Conservation (phyloP, 1,140 invertebrate genomes). For the Drosophila varians region DNA sequence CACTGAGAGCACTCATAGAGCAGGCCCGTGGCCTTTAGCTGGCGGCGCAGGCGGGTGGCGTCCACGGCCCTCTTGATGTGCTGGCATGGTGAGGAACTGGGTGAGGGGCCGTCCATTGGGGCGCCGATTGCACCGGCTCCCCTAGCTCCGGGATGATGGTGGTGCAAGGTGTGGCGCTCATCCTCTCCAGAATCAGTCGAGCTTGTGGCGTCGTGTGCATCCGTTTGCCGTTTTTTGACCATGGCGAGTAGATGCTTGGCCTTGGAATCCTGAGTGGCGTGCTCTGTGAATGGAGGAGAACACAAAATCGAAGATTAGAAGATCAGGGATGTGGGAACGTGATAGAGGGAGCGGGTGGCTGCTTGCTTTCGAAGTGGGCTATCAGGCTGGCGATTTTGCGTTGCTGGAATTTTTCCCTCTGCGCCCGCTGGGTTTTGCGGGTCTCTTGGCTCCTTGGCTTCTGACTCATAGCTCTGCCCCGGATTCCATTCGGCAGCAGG, state of each 20-base stretch:
- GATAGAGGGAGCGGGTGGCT: not conserved
- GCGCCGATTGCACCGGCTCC: not conserved
- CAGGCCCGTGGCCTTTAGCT: constrained; percentile 85
- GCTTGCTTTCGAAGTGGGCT: constrained; percentile 35
- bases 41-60: constrained; percentile 86
- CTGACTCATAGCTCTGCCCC: not conserved
- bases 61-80: constrained; percentile 90
- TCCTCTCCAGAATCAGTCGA: constrained; percentile 88
- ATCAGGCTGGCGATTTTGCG: constrained; percentile 12
- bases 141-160: not conserved
- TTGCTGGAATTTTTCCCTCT: not conserved
- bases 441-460: not conserved
- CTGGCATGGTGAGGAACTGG: constrained; percentile 85
- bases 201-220: constrained; percentile 85
- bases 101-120: constrained; percentile 43
- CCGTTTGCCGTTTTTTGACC: constrained; percentile 87
- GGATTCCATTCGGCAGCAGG: not conserved
- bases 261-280: constrained; percentile 21
- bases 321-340: too few relatives aligned
- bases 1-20: constrained; percentile 87
- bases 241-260: constrained; percentile 29
- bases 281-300: not conserved
- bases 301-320: not conserved
- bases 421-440: not conserved
- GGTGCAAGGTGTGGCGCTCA: constrained; percentile 51